Evolutionary conservation across 1,140 invertebrate genomes (phyloP).

Genomic region (Drosophila grimshawi): DNA sequence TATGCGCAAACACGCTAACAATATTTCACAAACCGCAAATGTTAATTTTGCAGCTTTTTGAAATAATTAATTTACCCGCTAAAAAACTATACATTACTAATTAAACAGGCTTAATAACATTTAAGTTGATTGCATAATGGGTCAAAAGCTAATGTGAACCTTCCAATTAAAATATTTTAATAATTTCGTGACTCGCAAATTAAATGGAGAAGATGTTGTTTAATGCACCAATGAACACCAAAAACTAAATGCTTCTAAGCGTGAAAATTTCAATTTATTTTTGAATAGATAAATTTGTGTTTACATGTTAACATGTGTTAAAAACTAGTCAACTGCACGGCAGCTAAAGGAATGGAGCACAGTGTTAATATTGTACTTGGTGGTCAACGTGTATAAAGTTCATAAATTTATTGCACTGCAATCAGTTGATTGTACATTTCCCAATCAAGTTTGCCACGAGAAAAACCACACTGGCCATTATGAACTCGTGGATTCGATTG

Average conservation of each 20-base stretch:
- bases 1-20: conserved; percentile 56
- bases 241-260: no score
- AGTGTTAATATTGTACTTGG: neutral
- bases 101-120: conserved; percentile 5
- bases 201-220: no score
- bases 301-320: neutral
- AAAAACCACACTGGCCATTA: conserved; percentile 20
- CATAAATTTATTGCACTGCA: conserved; percentile 30
- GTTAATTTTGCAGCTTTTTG: conserved; percentile 53
- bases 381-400: conserved; percentile 2
- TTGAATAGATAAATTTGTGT: neutral
- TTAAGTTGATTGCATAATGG: neutral
- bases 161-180: no score
- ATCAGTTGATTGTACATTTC: conserved; percentile 42
- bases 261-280: neutral
- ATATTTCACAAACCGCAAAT: conserved; percentile 52
- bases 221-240: no score
- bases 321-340: neutral
- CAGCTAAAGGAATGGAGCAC: neutral
- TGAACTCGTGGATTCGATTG: neutral
- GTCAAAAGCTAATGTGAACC: neutral
- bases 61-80: conserved; percentile 63
- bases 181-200: no score
- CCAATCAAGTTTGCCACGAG: conserved; percentile 45
- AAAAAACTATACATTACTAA: conserved; percentile 8